These are phyloP conservation scores for Channallabes apus DNA, from an alignment of 2,797 vertebrate species.

Conservation along the genomic window DNA sequence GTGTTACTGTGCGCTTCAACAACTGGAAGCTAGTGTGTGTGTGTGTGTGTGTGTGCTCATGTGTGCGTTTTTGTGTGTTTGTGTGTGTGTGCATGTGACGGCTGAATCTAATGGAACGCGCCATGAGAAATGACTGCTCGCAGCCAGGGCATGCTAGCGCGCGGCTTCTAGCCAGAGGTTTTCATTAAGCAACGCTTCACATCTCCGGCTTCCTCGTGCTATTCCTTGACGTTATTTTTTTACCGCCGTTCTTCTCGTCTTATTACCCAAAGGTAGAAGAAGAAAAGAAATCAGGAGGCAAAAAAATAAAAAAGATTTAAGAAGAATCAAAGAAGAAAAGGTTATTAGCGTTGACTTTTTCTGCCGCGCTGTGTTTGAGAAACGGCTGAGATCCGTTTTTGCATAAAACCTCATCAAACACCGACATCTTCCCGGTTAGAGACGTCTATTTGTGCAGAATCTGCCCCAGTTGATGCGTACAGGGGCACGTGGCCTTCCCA, in stretches of 20 bases:
- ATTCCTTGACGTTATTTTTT: constrained; percentile 62
- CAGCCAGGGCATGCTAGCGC: constrained; percentile 56
- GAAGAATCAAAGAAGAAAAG: constrained; percentile 46
- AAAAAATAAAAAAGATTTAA: constrained; percentile 14
- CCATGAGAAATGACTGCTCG: constrained; percentile 64
- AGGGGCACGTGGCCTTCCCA: constrained; percentile 37
- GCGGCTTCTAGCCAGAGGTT: constrained; percentile 61
- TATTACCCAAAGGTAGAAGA: constrained; percentile 63
- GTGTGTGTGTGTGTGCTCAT: constrained; percentile 24
- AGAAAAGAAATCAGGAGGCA: constrained; percentile 10
- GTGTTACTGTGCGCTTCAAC: constrained; percentile 38
- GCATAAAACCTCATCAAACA: constrained; percentile 60
- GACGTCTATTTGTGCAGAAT: constrained; percentile 63
- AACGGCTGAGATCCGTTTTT: constrained; percentile 58
- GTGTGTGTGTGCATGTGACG: constrained; percentile 35
- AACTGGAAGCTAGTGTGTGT: constrained; percentile 23
- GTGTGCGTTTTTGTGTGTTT: constrained; percentile 20
- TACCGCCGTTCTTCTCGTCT: constrained; percentile 64
- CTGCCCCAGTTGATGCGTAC: constrained; percentile 44
- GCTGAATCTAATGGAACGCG: constrained; percentile 57
- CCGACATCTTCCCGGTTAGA: constrained; percentile 58
- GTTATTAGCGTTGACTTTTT: constrained; percentile 50
- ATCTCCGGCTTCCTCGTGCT: constrained; percentile 64
- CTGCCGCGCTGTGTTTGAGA: constrained; percentile 36
- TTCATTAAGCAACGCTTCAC: constrained; percentile 65